Evolutionary conservation across 2,888 invertebrate species (phyloP).

Genomic region (Rhamphomyia laevipes): DNA sequence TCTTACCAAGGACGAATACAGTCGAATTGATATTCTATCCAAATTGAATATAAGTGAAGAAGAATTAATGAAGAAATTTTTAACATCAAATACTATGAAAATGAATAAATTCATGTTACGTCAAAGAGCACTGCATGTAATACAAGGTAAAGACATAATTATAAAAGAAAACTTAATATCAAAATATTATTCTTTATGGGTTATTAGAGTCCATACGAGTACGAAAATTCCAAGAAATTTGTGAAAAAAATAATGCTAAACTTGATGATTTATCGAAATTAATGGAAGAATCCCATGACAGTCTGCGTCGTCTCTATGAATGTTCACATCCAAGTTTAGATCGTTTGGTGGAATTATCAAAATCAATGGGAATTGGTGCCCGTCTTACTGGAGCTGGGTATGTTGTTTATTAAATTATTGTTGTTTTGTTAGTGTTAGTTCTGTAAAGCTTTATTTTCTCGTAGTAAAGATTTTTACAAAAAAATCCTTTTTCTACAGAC

Average conservation of each 20-base stretch:
- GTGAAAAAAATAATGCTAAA: slow-evolving; percentile 31
- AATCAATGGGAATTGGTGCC: slow-evolving; percentile 59
- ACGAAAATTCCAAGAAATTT: slow-evolving; percentile 59
- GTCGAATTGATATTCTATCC: slow-evolving; percentile 52
- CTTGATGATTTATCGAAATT: slow-evolving; percentile 57
- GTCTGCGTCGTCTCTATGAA: slow-evolving; percentile 75
- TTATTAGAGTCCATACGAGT: slow-evolving; percentile 86
- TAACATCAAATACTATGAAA: slow-evolving; percentile 51
- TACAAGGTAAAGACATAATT: slow-evolving; percentile 46
- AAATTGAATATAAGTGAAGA: slow-evolving; percentile 45
- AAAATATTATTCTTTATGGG: slow-evolving; percentile 21
- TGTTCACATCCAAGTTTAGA: slow-evolving; percentile 88
- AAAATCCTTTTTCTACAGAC: no score
- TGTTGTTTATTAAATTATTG: slow-evolving; percentile 11
- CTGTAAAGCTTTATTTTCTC: no score
- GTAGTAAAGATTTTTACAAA: no score
- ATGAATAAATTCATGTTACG: slow-evolving; percentile 61
- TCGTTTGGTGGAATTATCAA: slow-evolving; percentile 61
- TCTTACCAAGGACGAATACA: slow-evolving; percentile 55
- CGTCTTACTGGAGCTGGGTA: slow-evolving; percentile 90
- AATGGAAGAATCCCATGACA: slow-evolving; percentile 83
- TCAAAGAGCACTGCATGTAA: slow-evolving; percentile 83
- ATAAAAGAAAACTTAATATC: not conserved
- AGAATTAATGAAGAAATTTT: slow-evolving; percentile 52
- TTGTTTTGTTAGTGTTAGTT: not conserved